A percentile compares a stretch with the other conserved stretches of the same genome.
Conservation (phyloP, 2,113 vertebrate genomes). For the Vulpes vulpes region DNA sequence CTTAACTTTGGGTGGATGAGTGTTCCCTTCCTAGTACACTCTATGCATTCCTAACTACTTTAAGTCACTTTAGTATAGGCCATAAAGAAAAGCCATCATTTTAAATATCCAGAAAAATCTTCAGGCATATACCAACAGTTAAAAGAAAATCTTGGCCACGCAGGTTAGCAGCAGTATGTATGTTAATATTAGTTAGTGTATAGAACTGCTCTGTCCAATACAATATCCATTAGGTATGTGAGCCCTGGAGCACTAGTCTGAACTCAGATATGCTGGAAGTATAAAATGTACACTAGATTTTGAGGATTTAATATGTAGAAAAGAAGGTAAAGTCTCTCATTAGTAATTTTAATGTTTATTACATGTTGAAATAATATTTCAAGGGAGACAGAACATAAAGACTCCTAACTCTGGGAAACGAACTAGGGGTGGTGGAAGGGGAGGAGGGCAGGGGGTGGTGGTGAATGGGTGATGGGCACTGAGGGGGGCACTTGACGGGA, state of each 20-base stretch:
- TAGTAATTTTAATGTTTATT: constrained; percentile 35
- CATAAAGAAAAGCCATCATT: background rate
- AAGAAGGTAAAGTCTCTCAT: background rate
- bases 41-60: background rate
- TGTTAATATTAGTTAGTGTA: background rate
- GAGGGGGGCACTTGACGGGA: too few species aligned
- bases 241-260: background rate
- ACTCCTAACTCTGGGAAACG: too few species aligned
- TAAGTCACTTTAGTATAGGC: background rate
- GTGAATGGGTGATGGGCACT: too few species aligned
- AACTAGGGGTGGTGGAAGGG: too few species aligned
- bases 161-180: background rate
- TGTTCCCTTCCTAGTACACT: background rate
- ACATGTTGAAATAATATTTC: background rate
- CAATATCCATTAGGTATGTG: background rate
- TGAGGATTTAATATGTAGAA: background rate
- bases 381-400: too few species aligned
- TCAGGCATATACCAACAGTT: background rate
- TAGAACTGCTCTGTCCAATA: background rate
- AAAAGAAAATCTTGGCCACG: background rate
- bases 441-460: too few species aligned
- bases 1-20: background rate
- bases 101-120: background rate
- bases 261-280: background rate
- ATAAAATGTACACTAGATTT: constrained; percentile 6